Base-by-base conservation (phyloP, 1,140 invertebrate genomes). In the Parasteatoda tepidariorum region DNA sequence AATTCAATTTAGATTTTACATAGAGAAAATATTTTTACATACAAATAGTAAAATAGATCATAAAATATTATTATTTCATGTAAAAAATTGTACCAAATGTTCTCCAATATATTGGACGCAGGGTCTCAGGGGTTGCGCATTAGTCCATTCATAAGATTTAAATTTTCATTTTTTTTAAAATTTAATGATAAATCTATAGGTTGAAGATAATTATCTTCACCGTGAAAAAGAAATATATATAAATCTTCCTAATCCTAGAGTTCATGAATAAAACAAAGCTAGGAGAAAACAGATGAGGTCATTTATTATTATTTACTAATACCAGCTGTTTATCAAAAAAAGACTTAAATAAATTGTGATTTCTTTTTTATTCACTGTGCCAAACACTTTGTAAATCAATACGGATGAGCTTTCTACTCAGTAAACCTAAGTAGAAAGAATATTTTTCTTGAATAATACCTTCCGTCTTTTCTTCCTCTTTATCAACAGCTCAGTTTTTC, bases 291-390 rank as follows among this genome's bases (percentile, higher is more conserved):
- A 75, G 62, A 75, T 75, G 59, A 75, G 59, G 38, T 57, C 55
- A 75, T 75, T 75, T 75, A 75, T 75, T 75, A 75, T 75, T 75
- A 75, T 75, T 75, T 75, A 75, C 73, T 75, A 75, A 75, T 75
- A 61, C 59, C 59, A 61, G 30, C 57, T 22, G 55, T 75, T 61
- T 61, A 75, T 75, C 73, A 75, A 62, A 55, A 28, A 33, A 57
- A 4, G 13, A 13, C 13, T 41, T 6, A 13, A 48, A 4, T 9
- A 33, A 75, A 57, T 75, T 75, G 62, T 75, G 33, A 75, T 75
- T 75, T 75, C 59, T 62, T 57, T 75, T 61, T 55, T 61, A 48
- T 48, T 48, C 38, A 13, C 9, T 9, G 38, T 13, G 18, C 18
- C 38, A 48, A 9, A 18, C 38, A 48, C 1, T 9, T 18, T 18